Conservation (phyloP, 2,888 invertebrate genomes). For the Euphydryas editha region DNA sequence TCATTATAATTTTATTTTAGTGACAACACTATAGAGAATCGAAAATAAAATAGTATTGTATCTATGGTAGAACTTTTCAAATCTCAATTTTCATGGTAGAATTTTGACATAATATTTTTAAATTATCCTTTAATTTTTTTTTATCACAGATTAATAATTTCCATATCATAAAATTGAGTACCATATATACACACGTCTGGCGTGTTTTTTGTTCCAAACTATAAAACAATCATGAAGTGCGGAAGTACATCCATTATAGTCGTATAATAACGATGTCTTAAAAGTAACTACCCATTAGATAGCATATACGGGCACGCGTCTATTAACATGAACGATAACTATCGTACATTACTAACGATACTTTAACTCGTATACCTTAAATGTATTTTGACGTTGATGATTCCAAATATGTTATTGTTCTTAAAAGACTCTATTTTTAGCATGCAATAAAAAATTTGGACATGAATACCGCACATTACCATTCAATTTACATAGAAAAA, state of each 20-base stretch:
- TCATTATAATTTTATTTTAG: too few species aligned
- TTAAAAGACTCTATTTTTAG: conserved; percentile 18
- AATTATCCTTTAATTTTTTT: background rate
- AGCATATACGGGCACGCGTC: conserved; percentile 43
- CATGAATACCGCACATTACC: background rate
- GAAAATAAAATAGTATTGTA: too few species aligned
- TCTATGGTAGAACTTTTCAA: too few species aligned
- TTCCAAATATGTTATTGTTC: conserved; percentile 28
- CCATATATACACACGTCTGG: conserved; percentile 12
- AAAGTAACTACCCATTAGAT: conserved; percentile 46
- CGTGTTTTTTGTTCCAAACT: conserved; percentile 36
- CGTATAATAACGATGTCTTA: conserved; percentile 35
- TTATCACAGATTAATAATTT: background rate
- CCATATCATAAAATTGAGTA: background rate
- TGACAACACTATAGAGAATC: too few species aligned
- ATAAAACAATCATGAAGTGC: conserved; percentile 33
- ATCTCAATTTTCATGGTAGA: too few species aligned
- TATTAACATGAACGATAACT: conserved; percentile 50
- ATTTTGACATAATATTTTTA: too few species aligned
- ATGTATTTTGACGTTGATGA: conserved; percentile 31
- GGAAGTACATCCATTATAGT: conserved; percentile 30
- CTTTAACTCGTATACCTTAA: conserved; percentile 27
- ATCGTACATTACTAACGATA: conserved; percentile 41
- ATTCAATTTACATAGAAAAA: background rate
- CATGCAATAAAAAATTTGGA: conserved; percentile 1